Base-by-base conservation (phyloP, 2,888 invertebrate genomes). In the Capitulum mitella region DNA sequence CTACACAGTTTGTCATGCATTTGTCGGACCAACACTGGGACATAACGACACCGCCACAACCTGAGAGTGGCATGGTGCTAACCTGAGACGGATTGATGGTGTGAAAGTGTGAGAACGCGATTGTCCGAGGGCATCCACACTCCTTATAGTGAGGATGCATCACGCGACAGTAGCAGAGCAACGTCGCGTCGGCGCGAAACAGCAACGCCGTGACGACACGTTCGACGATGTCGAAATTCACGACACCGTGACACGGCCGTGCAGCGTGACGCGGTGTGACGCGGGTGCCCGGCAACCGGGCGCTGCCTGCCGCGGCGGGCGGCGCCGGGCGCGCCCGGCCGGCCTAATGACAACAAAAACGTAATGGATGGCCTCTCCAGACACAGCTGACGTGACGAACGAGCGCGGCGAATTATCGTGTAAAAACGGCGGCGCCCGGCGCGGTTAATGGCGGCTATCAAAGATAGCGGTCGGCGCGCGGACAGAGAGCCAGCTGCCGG, bases 311-410 rank as follows among this genome's bases (percentile, higher is more conserved):
- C 14, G n/a, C n/a, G 34, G 34, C 26, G 26, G 34, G 34, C 14
- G 64, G 6, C 34, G 40, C 37, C 29, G 40, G 0, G 40, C 26
- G 70, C 37, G 40, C 40, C n/a, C 70, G 70, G 70, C 37, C 37
- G 22, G 37, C 37, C 70, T 70, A 70, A 70, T 70, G 70, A 70
- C 70, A 70, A 70, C 70, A 70, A 70, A 70, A 70, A 70, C 70
- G 70, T 70, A 70, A 40, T 70, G 70, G 70, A 70, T 70, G 70
- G 70, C 70, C 70, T 70, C 70, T 37, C 70, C 70, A 29, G 70
- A 37, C 29, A 14, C 64, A 22, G 70, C 40, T 70, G 70, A 70
- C 70, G 70, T 40, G 70, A 37, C 40, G 40, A 64, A 64, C 70
- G 70, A 58, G 40, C 40, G 37, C 10, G 10, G 37, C 26, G 70